Conservation (phyloP, 2,797 vertebrate genomes). For the Cryptoprocta ferox region DNA sequence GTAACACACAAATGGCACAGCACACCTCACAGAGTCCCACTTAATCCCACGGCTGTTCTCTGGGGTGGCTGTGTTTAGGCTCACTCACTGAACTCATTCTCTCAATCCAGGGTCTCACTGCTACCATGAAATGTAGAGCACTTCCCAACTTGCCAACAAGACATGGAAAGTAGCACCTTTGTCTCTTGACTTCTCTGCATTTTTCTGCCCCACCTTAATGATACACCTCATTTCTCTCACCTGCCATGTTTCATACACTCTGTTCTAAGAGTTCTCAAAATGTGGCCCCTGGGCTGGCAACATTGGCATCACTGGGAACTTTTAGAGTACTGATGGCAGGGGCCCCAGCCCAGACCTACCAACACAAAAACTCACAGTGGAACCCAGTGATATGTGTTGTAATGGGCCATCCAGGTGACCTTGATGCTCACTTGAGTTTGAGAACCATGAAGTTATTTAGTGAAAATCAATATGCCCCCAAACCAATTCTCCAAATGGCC, state of each 20-base stretch:
- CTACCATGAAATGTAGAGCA: background rate
- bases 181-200: background rate
- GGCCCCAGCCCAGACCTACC: background rate
- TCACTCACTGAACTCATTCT: background rate
- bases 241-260: background rate
- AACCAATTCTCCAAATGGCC: conserved; percentile 2
- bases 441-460: background rate
- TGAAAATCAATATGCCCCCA: background rate
- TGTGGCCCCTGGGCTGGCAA: background rate
- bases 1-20: background rate
- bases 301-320: background rate
- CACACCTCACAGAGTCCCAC: background rate
- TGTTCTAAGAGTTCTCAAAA: background rate
- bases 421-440: background rate
- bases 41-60: background rate
- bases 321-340: background rate
- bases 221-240: background rate
- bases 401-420: background rate
- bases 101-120: background rate
- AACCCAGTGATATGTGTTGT: background rate
- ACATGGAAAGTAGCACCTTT: background rate
- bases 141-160: background rate
- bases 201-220: background rate
- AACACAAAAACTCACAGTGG: background rate
- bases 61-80: background rate